These are phyloP conservation scores for Andrena praecox DNA, from an alignment of 2,888 invertebrate species.

Conservation along the genomic window DNA sequence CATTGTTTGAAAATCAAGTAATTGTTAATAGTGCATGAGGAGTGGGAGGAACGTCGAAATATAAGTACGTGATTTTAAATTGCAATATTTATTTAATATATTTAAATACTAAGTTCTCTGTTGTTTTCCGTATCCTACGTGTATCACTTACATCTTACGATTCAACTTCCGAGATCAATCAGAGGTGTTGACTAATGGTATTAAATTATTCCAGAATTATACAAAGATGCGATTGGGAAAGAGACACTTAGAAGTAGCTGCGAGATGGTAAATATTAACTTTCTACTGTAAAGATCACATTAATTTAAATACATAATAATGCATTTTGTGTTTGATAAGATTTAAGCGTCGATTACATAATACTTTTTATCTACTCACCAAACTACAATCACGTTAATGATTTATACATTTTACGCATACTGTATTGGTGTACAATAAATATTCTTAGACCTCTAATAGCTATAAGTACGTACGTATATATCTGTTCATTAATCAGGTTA, in stretches of 20 bases:
- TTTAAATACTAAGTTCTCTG: background rate
- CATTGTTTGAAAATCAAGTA: background rate
- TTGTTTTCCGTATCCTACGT: background rate
- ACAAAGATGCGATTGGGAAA: constrained; percentile 44
- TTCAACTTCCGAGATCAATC: background rate
- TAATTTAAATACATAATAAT: background rate
- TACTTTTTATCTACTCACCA: background rate
- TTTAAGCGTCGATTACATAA: constrained; percentile 25
- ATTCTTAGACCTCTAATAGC: background rate
- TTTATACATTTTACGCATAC: background rate
- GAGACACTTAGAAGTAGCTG: constrained; percentile 51
- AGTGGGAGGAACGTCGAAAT: background rate
- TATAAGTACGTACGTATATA: background rate
- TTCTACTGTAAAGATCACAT: background rate
- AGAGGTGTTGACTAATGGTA: background rate
- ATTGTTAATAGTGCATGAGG: background rate
- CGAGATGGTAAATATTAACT: constrained; percentile 48
- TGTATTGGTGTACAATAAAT: background rate
- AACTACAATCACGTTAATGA: background rate
- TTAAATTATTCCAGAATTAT: constrained; percentile 3
- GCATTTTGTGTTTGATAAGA: background rate
- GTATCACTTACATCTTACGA: background rate
- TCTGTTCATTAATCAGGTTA: constrained; percentile 83
- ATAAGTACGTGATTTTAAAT: background rate
- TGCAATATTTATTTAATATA: background rate